Percentiles rank a stretch among this genome's conserved stretches.
Evolutionary conservation across 2,888 invertebrate species (phyloP).

Genomic region (Archaeoteleia sp.): DNA sequence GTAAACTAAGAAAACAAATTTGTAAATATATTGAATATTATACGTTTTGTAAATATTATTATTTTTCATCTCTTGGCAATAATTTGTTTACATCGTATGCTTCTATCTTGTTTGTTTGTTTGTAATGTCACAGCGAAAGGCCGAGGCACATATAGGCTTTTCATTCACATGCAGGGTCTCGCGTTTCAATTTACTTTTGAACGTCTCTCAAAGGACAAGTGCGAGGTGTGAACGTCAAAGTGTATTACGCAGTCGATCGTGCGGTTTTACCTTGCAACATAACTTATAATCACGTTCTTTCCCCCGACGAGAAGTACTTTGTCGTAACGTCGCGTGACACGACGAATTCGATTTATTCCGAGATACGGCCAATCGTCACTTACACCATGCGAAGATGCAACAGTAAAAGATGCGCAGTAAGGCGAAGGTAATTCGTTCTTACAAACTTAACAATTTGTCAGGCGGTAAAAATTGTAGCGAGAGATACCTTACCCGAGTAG

Average conservation of each 20-base stretch:
- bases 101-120: no score
- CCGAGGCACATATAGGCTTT: conserved; percentile 10
- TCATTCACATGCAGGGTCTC: conserved; percentile 17
- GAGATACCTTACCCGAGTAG: conserved; percentile 7
- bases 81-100: no score
- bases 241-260: conserved; percentile 37
- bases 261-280: no score
- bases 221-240: conserved; percentile 34
- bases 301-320: conserved; percentile 21
- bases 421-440: conserved; percentile 27
- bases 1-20: no score
- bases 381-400: conserved; percentile 17
- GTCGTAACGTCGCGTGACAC: conserved; percentile 38
- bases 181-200: conserved; percentile 24
- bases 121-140: conserved; percentile 1
- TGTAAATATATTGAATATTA: no score
- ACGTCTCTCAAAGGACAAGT: conserved; percentile 29
- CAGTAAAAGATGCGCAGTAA: conserved; percentile 10
- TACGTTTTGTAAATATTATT: no score
- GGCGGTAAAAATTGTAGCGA: conserved; percentile 20
- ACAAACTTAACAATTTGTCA: conserved; percentile 36
- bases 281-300: conserved; percentile 45
- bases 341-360: conserved; percentile 44
- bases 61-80: no score
- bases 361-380: conserved; percentile 45